A percentile compares a stretch with the other conserved stretches of the same genome.
Evolutionary conservation across 2,113 vertebrate species (phyloP).

Genomic region (Anarhynchus alexandrinus): DNA sequence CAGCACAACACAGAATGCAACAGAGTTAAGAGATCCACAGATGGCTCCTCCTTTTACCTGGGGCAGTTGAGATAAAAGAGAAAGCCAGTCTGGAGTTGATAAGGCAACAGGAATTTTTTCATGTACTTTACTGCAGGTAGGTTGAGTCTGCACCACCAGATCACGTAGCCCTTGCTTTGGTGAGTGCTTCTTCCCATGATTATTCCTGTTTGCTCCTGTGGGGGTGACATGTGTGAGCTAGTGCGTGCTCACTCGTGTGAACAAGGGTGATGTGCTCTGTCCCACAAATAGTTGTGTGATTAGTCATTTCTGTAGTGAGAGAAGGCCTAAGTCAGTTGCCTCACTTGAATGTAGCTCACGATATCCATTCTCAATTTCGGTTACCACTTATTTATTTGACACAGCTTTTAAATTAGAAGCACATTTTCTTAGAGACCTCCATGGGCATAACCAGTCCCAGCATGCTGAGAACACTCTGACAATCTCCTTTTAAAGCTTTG

Average conservation of each 20-base stretch:
- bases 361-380: not conserved
- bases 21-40: not conserved
- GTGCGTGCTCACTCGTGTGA: not conserved
- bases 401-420: conserved; percentile 41
- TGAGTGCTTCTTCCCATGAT: not conserved
- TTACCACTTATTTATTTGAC: not conserved
- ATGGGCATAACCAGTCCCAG: not conserved
- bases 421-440: conserved; percentile 21
- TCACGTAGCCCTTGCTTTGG: not conserved
- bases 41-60: not conserved
- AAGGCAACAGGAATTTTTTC: not conserved
- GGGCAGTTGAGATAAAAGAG: not conserved
- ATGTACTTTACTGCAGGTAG: not conserved
- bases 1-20: not conserved
- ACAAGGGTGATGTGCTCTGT: not conserved
- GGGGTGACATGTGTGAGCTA: not conserved
- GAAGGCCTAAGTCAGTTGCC: not conserved
- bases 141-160: not conserved
- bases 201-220: not conserved
- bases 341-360: not conserved
- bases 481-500: conserved; percentile 50
- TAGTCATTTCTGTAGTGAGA: not conserved
- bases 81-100: not conserved
- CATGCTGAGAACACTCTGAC: not conserved
- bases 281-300: not conserved